Base-by-base conservation (phyloP, 2,888 invertebrate genomes). In the Vanessa cardui region DNA sequence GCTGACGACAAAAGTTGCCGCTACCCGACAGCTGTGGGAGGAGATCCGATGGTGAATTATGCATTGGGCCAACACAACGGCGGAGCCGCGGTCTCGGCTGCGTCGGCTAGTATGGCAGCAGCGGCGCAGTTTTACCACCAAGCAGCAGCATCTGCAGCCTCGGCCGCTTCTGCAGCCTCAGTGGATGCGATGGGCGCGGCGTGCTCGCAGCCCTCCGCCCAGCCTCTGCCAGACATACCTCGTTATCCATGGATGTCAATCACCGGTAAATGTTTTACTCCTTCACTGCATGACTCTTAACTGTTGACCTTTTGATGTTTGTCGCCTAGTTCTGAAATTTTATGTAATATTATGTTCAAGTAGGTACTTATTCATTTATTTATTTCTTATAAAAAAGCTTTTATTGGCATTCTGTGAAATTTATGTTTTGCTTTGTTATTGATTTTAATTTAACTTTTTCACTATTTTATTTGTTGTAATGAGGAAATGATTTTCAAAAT, bases 221-320 rank as follows among this genome's bases (percentile, higher is more conserved):
- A 97, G 89, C 97, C 97, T 68, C 96, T 98, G 85, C 97, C 97
- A 61, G 98, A 98, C 92, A 96, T 98, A 86, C 98, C 98, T 66
- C 95, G 98, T 84, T 98, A 98, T 89, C 98, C 98, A 60, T 98
- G 98, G 98, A 98, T 98, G 98, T 97, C 98, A 84, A 97, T 98
- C 91, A 98, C 98, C 94, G 98, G 98, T 98, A 94, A 96, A 94
- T 94, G 76, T 83, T 89, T 85, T 77, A 82, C 81, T 84, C 83
- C 80, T 81, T 84, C 80, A 78, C 75, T 87, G 90, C 87, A 88
- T 88, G 88, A 71, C 15, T 45, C 7, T 59, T 65, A n/a, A 54
- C 4, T n/a, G n/a, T 58, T 58, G 21, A 58, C 9, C 46, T 39
- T 12, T 39, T 39, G 39, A 39, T 31, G 39, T 39, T 39, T 5